Conservation (phyloP, 2,113 vertebrate genomes). For the Telmatochromis sp. region DNA sequence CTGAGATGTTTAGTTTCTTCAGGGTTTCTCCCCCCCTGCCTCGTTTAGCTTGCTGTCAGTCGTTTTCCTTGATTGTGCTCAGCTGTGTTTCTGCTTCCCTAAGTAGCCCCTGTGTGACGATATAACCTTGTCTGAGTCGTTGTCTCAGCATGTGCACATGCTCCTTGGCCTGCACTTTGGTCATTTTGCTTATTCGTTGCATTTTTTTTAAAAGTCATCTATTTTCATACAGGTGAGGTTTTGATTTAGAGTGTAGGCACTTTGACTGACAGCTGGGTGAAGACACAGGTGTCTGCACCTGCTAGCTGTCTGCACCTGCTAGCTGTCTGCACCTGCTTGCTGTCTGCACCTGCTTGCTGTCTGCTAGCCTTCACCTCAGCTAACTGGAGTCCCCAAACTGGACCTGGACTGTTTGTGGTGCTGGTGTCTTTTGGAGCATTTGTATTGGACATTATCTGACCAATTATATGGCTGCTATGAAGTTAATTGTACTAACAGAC, state of each 20-base stretch:
- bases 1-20: background rate
- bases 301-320: background rate
- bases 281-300: background rate
- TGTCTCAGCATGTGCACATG: background rate
- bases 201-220: background rate
- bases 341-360: background rate
- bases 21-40: background rate
- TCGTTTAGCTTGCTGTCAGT: background rate
- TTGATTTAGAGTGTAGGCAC: background rate
- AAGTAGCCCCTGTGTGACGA: background rate
- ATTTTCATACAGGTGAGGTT: background rate
- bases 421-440: background rate
- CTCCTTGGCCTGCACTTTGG: background rate
- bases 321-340: background rate
- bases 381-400: background rate
- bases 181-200: background rate
- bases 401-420: background rate
- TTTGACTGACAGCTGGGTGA: background rate
- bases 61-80: background rate
- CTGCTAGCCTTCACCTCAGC: background rate
- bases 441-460: background rate
- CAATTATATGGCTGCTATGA: background rate
- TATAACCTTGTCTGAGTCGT: background rate
- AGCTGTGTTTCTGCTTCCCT: background rate
- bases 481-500: background rate